Conservation (phyloP, 2,888 invertebrate genomes). For the Hyposoter didymator region DNA sequence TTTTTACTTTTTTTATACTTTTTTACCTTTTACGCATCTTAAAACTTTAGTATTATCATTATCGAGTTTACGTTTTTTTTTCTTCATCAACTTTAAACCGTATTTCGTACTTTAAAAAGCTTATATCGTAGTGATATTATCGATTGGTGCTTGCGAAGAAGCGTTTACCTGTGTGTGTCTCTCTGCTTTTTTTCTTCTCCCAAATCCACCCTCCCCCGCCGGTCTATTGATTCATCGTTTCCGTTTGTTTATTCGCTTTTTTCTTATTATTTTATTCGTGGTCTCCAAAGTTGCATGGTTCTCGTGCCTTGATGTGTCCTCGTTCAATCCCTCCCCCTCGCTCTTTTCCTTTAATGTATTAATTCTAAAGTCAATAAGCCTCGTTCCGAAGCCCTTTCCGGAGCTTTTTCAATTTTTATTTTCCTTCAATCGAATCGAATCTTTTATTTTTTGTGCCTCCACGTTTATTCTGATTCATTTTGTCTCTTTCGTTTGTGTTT, state of each 20-base stretch:
- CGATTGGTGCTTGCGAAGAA: constrained; percentile 80
- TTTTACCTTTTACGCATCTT: constrained; percentile 56
- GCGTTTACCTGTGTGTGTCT: constrained; percentile 73
- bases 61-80: constrained; percentile 66
- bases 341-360: not conserved
- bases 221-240: not conserved
- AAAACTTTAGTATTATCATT: constrained; percentile 66
- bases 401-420: not conserved
- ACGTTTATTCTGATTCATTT: constrained; percentile 44
- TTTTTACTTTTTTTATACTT: constrained; percentile 49
- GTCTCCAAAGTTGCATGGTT: constrained; percentile 29
- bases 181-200: constrained; percentile 9
- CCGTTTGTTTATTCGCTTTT: not conserved
- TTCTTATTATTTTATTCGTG: constrained; percentile 3
- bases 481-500: not conserved
- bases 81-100: constrained; percentile 70
- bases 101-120: constrained; percentile 81
- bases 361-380: constrained; percentile 51
- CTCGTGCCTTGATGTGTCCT: constrained; percentile 25
- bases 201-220: not conserved
- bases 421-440: not conserved
- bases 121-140: constrained; percentile 83
- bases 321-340: constrained; percentile 1
- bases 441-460: not conserved
- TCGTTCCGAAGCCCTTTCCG: constrained; percentile 45